Conservation (phyloP, 2,888 invertebrate genomes). For the Microctonus brassicae region DNA sequence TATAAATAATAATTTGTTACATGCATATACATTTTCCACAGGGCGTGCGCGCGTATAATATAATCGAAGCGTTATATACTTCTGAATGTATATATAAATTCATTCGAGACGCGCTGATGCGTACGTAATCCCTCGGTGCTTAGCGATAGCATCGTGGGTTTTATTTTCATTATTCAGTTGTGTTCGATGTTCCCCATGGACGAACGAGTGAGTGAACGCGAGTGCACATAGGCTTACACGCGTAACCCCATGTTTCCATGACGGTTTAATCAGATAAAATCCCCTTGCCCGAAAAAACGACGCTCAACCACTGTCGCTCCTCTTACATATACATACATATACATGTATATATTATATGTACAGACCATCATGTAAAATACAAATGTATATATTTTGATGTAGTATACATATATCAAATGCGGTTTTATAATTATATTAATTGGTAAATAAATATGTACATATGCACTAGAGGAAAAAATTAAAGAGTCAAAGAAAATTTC, state of each 20-base stretch:
- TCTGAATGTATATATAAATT: conserved; percentile 59
- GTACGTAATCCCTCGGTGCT: conserved; percentile 66
- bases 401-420: too few relatives aligned
- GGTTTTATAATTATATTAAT: too few relatives aligned
- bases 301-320: conserved; percentile 8
- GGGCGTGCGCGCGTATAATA: background rate
- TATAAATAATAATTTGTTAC: too few relatives aligned
- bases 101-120: conserved; percentile 66
- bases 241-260: conserved; percentile 68
- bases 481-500: too few relatives aligned
- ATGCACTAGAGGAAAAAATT: too few relatives aligned
- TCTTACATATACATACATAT: background rate
- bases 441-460: too few relatives aligned
- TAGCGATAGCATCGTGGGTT: conserved; percentile 67
- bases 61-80: conserved; percentile 1
- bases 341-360: background rate
- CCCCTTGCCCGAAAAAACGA: conserved; percentile 54
- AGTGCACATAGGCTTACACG: conserved; percentile 58
- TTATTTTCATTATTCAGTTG: conserved; percentile 70
- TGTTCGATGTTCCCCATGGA: conserved; percentile 56
- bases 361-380: background rate
- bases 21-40: too few relatives aligned
- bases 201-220: conserved; percentile 13
- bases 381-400: too few relatives aligned
- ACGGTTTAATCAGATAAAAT: conserved; percentile 68